These are phyloP conservation scores for Drosophila rubida DNA, from an alignment of 2,888 invertebrate species.

Conservation along the genomic window DNA sequence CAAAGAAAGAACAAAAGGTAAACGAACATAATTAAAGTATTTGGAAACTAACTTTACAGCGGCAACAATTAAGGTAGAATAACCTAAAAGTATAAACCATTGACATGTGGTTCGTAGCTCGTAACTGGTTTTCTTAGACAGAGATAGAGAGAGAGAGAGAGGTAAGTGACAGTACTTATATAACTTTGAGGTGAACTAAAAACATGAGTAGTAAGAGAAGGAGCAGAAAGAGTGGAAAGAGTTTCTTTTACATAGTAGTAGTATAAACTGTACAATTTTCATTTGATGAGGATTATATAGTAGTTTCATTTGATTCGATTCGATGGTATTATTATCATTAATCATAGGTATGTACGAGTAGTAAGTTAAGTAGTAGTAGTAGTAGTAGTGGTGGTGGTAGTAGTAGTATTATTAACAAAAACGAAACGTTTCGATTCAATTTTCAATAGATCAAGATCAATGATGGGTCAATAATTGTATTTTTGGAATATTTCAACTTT, in stretches of 20 bases:
- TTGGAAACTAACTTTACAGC: not conserved
- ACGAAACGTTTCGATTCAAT: constrained; percentile 52
- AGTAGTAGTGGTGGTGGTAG: constrained; percentile 22
- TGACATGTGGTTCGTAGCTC: constrained; percentile 50
- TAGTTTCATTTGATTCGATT: constrained; percentile 40
- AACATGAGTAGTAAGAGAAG: constrained; percentile 22
- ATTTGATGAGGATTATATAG: constrained; percentile 43
- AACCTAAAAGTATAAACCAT: constrained; percentile 23
- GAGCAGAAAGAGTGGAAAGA: constrained; percentile 24
- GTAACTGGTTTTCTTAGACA: constrained; percentile 27
- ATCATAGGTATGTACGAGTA: constrained; percentile 43
- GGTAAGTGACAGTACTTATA: constrained; percentile 21
- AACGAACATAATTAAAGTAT: not conserved
- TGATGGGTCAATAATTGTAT: constrained; percentile 30
- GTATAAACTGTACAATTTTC: constrained; percentile 53
- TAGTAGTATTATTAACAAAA: constrained; percentile 45
- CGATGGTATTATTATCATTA: constrained; percentile 46
- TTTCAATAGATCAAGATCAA: constrained; percentile 35
- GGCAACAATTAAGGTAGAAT: not conserved
- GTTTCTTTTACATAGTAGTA: constrained; percentile 41
- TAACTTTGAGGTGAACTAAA: constrained; percentile 34
- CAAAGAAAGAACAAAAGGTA: not conserved
- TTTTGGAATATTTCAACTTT: constrained; percentile 27
- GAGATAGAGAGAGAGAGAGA: constrained; percentile 25
- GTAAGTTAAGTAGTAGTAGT: constrained; percentile 12